phyloP scores from a whole-genome alignment of 2,888 invertebrate species.

The Ceramica pisi region DNA sequence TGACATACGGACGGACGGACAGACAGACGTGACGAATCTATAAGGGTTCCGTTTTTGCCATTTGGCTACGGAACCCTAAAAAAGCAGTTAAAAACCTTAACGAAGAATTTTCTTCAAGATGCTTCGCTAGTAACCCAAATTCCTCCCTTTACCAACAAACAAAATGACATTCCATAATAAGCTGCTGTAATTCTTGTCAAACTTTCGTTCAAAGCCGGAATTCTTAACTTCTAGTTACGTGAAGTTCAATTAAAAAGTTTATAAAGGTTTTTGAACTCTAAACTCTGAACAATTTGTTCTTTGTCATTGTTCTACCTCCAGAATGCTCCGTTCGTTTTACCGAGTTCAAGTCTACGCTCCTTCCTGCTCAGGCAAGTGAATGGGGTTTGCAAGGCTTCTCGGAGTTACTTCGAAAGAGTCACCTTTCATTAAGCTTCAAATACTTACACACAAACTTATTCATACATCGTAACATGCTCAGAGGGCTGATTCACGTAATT shows the following conservation, averaged over 20 bases:
- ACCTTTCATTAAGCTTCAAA: too few relatives aligned
- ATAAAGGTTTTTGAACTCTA: background rate
- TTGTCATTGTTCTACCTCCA: background rate
- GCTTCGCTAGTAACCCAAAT: too few relatives aligned
- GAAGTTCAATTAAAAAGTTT: background rate
- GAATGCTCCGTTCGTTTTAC: background rate
- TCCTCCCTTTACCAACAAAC: too few relatives aligned
- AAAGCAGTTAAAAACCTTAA: too few relatives aligned
- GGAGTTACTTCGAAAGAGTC: too few relatives aligned
- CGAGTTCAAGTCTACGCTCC: conserved; percentile 6
- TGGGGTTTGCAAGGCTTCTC: conserved; percentile 8
- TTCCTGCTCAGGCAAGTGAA: background rate
- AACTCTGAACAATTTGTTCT: background rate
- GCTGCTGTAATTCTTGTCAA: background rate
- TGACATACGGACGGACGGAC: too few relatives aligned
- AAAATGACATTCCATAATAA: too few relatives aligned
- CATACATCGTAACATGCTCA: conserved; percentile 23
- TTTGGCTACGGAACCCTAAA: too few relatives aligned
- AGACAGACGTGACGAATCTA: too few relatives aligned
- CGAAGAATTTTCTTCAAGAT: too few relatives aligned
- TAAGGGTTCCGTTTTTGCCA: too few relatives aligned
- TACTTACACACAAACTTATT: conserved; percentile 8
- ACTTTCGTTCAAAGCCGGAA: background rate
- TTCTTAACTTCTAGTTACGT: background rate
- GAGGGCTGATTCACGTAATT: too few relatives aligned